Conservation (phyloP, 2,888 invertebrate genomes). For the Ornithoptera priamus region DNA sequence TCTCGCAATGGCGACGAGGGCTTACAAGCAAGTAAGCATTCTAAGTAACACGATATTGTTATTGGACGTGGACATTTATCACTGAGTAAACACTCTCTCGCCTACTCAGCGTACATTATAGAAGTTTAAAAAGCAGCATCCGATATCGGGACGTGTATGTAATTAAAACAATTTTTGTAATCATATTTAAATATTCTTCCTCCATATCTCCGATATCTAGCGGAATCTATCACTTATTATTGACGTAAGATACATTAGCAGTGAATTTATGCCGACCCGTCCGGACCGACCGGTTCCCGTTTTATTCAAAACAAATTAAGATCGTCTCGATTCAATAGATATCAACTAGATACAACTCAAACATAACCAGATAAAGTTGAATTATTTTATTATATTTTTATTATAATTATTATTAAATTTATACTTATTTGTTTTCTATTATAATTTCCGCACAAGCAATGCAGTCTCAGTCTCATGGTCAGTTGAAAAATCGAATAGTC, state of each 20-base stretch:
- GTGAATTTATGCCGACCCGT: conserved; percentile 6
- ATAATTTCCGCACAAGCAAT: no score
- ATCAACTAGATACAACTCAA: conserved; percentile 7
- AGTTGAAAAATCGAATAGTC: no score
- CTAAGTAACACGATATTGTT: no score
- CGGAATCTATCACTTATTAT: conserved; percentile 10
- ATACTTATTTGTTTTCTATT: no score
- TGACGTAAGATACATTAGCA: conserved; percentile 7
- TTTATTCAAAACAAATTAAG: conserved; percentile 25
- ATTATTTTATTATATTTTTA: conserved; percentile 10
- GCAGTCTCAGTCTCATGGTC: no score
- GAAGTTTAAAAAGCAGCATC: no score
- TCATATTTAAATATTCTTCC: not conserved
- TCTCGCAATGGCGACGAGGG: no score
- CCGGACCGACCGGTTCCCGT: conserved; percentile 13
- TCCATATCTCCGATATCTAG: not conserved
- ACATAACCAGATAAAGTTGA: not conserved
- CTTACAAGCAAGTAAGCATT: no score
- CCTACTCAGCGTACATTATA: no score
- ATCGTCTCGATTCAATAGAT: conserved; percentile 13
- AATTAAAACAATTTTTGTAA: conserved; percentile 5
- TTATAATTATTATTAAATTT: conserved; percentile 4
- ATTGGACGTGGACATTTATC: no score
- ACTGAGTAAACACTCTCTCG: no score
- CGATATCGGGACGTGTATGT: no score